These are phyloP conservation scores for Peucedramus taeniatus DNA, from an alignment of 2,113 vertebrate genomes.

Conservation along the genomic window DNA sequence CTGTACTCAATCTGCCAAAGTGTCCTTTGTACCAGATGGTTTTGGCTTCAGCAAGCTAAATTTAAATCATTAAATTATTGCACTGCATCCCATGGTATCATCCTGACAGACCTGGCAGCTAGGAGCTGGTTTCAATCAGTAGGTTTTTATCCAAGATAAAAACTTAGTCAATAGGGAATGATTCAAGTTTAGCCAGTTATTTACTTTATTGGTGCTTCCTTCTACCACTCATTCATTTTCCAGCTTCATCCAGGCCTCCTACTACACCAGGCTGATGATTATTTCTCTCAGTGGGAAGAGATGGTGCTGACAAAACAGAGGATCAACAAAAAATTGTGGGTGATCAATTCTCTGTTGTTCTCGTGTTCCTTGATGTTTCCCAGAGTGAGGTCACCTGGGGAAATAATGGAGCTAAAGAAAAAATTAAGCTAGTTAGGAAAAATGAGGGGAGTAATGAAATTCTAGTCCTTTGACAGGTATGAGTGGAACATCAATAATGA, in stretches of 20 bases:
- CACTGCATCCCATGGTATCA: not conserved
- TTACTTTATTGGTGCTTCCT: not conserved
- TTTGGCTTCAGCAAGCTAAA: conserved; percentile 25
- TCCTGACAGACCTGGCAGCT: not conserved
- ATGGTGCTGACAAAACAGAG: not conserved
- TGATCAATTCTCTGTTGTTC: conserved; percentile 7
- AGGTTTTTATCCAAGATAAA: not conserved
- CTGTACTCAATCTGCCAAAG: conserved; percentile 23
- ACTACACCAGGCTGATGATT: not conserved
- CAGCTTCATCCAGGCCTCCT: not conserved
- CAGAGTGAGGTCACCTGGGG: not conserved
- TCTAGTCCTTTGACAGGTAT: conserved; percentile 19
- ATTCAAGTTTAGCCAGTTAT: not conserved
- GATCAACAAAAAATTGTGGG: not conserved
- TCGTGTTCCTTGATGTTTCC: not conserved
- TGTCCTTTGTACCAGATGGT: conserved; percentile 34
- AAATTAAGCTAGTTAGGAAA: conserved; percentile 29
- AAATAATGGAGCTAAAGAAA: conserved; percentile 12
- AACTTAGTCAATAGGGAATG: not conserved
- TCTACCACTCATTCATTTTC: not conserved
- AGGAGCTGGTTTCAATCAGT: not conserved
- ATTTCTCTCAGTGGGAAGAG: not conserved
- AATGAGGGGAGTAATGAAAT: conserved; percentile 32
- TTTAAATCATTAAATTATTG: conserved; percentile 46
- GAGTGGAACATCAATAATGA: conserved; percentile 26